A percentile compares a stretch with the other conserved stretches of the same genome.
Conservation (phyloP, 2,113 vertebrate genomes). For the Dermatemys mawii region DNA sequence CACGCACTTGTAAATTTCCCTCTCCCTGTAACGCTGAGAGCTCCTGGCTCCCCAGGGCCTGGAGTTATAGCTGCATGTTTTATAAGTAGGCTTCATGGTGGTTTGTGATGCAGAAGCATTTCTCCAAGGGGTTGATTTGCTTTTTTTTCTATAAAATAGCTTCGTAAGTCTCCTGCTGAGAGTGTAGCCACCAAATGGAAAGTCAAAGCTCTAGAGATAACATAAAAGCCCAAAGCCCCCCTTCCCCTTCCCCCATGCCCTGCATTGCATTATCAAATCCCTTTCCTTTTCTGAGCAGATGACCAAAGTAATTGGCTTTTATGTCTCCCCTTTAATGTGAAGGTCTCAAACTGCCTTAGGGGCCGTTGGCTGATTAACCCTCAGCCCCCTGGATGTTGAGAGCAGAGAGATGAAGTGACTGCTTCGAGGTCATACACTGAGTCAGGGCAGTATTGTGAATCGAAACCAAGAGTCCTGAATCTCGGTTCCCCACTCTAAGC, state of each 20-base stretch:
- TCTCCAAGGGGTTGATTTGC: neutral
- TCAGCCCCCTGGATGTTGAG: neutral
- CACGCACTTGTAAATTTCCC: neutral
- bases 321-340: neutral
- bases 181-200: neutral
- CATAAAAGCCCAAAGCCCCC: neutral
- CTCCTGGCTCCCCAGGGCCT: neutral
- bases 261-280: neutral
- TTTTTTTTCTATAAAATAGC: conserved; percentile 10
- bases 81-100: neutral
- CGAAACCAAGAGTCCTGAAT: neutral
- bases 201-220: neutral
- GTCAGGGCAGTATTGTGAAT: neutral
- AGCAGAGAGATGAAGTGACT: neutral
- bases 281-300: neutral
- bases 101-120: neutral
- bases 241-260: no score
- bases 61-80: neutral
- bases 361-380: conserved; percentile 19
- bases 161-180: neutral
- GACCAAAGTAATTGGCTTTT: conserved; percentile 20
- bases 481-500: neutral
- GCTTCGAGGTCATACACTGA: neutral
- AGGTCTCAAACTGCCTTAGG: neutral
- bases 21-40: neutral